A percentile compares a stretch with the other conserved stretches of the same genome.
These are phyloP conservation scores for Furcula furcula DNA, from an alignment of 2,888 invertebrate species.

Conservation along the genomic window DNA sequence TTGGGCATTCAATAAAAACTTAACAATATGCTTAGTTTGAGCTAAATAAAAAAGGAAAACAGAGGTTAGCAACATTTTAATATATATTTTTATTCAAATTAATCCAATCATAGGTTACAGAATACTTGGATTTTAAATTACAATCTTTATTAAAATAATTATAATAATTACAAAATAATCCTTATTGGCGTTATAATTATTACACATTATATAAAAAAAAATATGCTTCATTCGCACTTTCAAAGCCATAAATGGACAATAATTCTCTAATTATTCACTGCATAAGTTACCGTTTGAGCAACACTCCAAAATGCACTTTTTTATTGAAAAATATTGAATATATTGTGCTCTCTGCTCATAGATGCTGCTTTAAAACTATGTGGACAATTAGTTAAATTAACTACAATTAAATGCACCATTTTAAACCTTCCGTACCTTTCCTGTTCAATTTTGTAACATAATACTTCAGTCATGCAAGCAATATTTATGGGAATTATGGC, in stretches of 20 bases:
- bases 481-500: conserved; percentile 64
- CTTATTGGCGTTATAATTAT: conserved; percentile 70
- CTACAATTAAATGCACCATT: conserved; percentile 80
- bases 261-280: conserved; percentile 49
- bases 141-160: conserved; percentile 76
- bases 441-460: conserved; percentile 42
- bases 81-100: conserved; percentile 83
- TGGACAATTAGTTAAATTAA: conserved; percentile 75
- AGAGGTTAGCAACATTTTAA: conserved; percentile 80
- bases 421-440: conserved; percentile 47
- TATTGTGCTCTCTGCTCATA: conserved; percentile 68
- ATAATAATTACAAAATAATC: conserved; percentile 79
- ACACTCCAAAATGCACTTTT: conserved; percentile 50
- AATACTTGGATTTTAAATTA: conserved; percentile 76
- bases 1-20: no score
- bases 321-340: conserved; percentile 61
- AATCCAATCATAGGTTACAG: conserved; percentile 80
- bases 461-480: conserved; percentile 63
- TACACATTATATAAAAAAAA: conserved; percentile 66
- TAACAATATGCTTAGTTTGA: not conserved
- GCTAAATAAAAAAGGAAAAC: conserved; percentile 54
- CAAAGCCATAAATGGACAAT: conserved; percentile 68
- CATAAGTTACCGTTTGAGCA: conserved; percentile 61
- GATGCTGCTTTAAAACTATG: conserved; percentile 70
- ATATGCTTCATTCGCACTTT: conserved; percentile 59